phyloP scores from a whole-genome alignment of 2,797 vertebrate genomes.

The Orestias chungarensis region DNA sequence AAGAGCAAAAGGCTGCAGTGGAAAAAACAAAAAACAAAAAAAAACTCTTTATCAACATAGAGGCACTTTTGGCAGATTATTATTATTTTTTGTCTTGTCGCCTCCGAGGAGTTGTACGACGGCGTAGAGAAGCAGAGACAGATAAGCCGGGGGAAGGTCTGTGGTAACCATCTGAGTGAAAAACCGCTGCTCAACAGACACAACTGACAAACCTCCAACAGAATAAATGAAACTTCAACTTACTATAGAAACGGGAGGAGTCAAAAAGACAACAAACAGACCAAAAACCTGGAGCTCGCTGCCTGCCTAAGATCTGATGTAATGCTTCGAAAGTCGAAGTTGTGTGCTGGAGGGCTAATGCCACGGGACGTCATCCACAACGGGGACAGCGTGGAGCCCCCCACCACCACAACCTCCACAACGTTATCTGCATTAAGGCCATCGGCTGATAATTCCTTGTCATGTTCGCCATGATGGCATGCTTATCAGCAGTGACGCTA shows the following conservation, averaged over 20 bases:
- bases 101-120: conserved; percentile 15
- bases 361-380: conserved; percentile 59
- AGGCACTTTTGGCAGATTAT: conserved; percentile 57
- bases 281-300: conserved; percentile 4
- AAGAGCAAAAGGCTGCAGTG: conserved; percentile 49
- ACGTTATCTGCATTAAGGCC: no score
- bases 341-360: conserved; percentile 16
- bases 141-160: neutral
- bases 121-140: conserved; percentile 3
- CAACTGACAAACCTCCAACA: conserved; percentile 15
- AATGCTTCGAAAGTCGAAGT: conserved; percentile 18
- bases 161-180: conserved; percentile 50
- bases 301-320: conserved; percentile 17
- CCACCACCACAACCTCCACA: no score
- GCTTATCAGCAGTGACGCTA: conserved; percentile 65
- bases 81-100: conserved; percentile 36
- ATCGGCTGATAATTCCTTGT: conserved; percentile 63
- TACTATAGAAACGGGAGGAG: conserved; percentile 13
- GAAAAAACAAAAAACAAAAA: no score
- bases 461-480: conserved; percentile 47
- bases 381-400: no score
- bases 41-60: no score
- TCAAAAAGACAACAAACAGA: neutral
- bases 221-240: conserved; percentile 24
- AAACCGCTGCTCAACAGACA: conserved; percentile 57